Conservation (phyloP, 2,888 invertebrate genomes). For the Troides helena region DNA sequence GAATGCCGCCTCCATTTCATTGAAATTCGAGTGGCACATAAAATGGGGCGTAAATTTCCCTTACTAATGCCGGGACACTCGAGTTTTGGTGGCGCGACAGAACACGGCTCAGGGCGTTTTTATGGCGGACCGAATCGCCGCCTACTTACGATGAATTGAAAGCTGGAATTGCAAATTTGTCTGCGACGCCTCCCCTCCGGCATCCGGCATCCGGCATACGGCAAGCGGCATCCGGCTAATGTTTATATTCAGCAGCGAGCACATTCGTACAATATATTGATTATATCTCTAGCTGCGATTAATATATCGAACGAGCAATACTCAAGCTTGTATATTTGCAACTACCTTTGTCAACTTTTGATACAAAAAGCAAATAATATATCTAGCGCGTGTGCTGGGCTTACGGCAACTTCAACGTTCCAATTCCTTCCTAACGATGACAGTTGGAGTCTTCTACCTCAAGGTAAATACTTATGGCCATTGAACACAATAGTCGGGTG, state of each 20-base stretch:
- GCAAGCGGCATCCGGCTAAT: constrained; percentile 7
- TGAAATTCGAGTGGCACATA: constrained; percentile 66
- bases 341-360: no score
- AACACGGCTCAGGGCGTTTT: constrained; percentile 53
- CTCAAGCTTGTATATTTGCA: no score
- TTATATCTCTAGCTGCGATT: neutral
- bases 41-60: constrained; percentile 63
- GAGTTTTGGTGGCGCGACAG: constrained; percentile 44
- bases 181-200: constrained; percentile 1
- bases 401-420: no score
- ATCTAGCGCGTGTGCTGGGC: no score
- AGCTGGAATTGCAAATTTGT: constrained; percentile 29
- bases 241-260: constrained; percentile 18
- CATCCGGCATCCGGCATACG: neutral
- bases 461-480: no score
- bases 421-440: no score
- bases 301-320: no score
- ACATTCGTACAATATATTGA: constrained; percentile 9
- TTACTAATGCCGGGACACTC: constrained; percentile 55
- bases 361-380: no score
- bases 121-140: constrained; percentile 47
- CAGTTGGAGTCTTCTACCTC: no score
- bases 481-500: no score
- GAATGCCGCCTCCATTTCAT: constrained; percentile 45
- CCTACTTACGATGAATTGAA: constrained; percentile 38